Base-by-base conservation (phyloP, 1,140 invertebrate species). In the Hyposmocoma kahamanoa region DNA sequence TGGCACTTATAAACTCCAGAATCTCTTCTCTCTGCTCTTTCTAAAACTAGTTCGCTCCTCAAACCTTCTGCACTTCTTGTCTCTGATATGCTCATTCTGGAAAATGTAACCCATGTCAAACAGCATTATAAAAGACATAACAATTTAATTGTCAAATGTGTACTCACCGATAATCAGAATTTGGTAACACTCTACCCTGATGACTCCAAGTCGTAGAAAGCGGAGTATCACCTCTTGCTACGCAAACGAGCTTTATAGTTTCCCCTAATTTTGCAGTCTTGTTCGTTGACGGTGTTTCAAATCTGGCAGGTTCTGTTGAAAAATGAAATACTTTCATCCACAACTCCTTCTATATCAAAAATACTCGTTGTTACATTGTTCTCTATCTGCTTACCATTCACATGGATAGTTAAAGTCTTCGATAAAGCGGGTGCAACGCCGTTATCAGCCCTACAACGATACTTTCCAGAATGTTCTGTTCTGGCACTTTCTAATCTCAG, bases 361-460 rank as follows among this genome's bases (percentile, higher is more conserved):
- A 34, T 8, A 15, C 4, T 11, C 15, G 15, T 15, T 21, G 38
- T 13, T 21, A 8, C 9, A 41, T 1, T 4, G 24, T 28, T 6
- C 11, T 8, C 18, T 20, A 41, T 41, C 18, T 39, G 58, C 68
- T 88, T 90, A 92, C 92, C 92, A 69, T 96, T 92, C n/a, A 95
- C 92, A 66, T 91, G 91, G 42, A 95, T 89, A 54, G 89, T 91
- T 48, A 95, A 90, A 24, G 92, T 90, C 88, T 95, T 95, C 47
- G 90, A 91, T 0, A 94, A 72, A 0, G 92, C 91, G 0, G 91
- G 90, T 4, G 95, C 93, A 44, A 97, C 94, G n/a, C 91, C 92
- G 70, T 97, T 97, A 53, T 91, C 92, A 0, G 94, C 94, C 52
- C 94, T 90, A 69, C 96, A 97, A 38, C 95, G 89, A 78, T 97